Conservation (phyloP, 2,888 invertebrate species). For the Malthinus seriepunctatus region DNA sequence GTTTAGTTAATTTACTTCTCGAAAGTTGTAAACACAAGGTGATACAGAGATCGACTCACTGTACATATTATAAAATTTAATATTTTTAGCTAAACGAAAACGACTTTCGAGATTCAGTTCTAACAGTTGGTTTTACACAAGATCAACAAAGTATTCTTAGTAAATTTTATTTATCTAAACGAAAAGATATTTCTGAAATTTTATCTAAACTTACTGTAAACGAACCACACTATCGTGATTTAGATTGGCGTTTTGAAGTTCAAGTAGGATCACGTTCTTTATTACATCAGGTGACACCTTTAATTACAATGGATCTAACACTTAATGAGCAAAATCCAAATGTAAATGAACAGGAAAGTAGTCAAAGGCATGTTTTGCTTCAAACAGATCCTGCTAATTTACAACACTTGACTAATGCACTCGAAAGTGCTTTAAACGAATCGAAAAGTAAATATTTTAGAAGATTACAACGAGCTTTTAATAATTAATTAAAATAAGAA, state of each 20-base stretch:
- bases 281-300: conserved; percentile 61
- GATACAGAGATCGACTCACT: conserved; percentile 39
- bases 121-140: conserved; percentile 61
- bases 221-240: conserved; percentile 59
- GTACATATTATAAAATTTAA: conserved; percentile 9
- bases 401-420: conserved; percentile 62
- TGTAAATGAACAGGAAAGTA: conserved; percentile 40
- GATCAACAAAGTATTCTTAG: conserved; percentile 64
- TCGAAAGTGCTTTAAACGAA: conserved; percentile 66
- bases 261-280: conserved; percentile 65
- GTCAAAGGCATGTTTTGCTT: conserved; percentile 54
- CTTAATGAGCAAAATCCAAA: conserved; percentile 46
- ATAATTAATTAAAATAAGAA: conserved; percentile 32
- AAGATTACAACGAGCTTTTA: conserved; percentile 48
- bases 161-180: conserved; percentile 63
- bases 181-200: conserved; percentile 58
- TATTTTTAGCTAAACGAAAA: conserved; percentile 54
- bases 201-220: conserved; percentile 55
- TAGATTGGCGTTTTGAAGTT: conserved; percentile 71
- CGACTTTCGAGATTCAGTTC: conserved; percentile 56
- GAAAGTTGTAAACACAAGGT: conserved; percentile 74
- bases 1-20: conserved; percentile 71
- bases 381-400: conserved; percentile 67
- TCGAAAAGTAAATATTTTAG: conserved; percentile 58
- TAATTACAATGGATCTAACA: conserved; percentile 62